Conservation (phyloP, 2,888 invertebrate genomes). For the Dasysyrphus tricinctus region DNA sequence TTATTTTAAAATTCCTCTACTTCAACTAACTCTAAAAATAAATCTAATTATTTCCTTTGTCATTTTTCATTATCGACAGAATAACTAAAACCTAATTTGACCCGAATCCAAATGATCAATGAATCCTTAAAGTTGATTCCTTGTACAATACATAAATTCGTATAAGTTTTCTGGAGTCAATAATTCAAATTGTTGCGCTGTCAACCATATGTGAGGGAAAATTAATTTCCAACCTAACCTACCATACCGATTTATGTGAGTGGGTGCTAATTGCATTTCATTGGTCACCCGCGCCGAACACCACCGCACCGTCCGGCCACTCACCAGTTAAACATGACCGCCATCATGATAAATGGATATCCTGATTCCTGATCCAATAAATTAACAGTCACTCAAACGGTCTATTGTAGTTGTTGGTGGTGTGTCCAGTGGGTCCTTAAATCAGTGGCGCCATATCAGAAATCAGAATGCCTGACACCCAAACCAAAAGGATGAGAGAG, state of each 20-base stretch:
- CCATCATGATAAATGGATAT: constrained; percentile 66
- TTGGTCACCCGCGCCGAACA: constrained; percentile 19
- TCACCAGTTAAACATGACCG: constrained; percentile 21
- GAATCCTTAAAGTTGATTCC: constrained; percentile 10
- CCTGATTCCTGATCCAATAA: constrained; percentile 73
- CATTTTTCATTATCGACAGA: constrained; percentile 7
- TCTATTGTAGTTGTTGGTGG: constrained; percentile 42
- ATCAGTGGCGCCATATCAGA: constrained; percentile 63
- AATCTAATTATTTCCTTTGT: neutral
- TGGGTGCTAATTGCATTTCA: constrained; percentile 68
- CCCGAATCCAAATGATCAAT: constrained; percentile 37
- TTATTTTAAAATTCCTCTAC: neutral
- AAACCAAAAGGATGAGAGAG: constrained; percentile 1
- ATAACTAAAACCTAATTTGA: neutral
- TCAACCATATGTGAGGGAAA: constrained; percentile 37
- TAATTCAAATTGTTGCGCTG: constrained; percentile 41
- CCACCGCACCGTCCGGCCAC: neutral
- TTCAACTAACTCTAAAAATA: neutral
- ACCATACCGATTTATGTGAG: constrained; percentile 44
- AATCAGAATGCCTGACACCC: constrained; percentile 26
- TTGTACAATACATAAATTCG: neutral
- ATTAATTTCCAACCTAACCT: constrained; percentile 31
- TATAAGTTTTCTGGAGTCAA: constrained; percentile 15
- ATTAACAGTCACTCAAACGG: constrained; percentile 70
- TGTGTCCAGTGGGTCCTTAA: constrained; percentile 44